These are phyloP conservation scores for Pterocles gutturalis DNA, from an alignment of 2,113 vertebrate genomes.

Conservation along the genomic window DNA sequence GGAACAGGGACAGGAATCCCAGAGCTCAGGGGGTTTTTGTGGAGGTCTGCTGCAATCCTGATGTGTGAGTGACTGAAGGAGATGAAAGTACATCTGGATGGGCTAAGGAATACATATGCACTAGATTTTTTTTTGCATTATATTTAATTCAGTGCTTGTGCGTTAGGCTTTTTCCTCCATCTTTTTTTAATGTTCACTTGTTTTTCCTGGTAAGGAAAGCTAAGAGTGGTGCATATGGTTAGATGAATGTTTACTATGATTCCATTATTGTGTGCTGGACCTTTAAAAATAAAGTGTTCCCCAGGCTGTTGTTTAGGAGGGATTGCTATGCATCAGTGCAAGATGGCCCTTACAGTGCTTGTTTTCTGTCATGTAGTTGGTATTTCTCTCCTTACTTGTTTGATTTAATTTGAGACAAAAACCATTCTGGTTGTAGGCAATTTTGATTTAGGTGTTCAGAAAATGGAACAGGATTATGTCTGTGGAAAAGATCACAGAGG, in stretches of 20 bases:
- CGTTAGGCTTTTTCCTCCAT: neutral
- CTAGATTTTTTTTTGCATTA: neutral
- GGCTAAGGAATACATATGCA: neutral
- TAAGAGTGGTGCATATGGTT: neutral
- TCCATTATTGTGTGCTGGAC: neutral
- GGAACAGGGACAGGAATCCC: neutral
- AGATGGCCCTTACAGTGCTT: neutral
- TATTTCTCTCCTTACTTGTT: constrained; percentile 15
- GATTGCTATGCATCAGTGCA: neutral
- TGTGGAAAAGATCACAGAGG: neutral
- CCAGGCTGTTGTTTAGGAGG: neutral
- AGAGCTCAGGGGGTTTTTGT: neutral
- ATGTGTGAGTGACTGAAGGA: neutral
- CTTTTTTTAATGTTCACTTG: neutral
- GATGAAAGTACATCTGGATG: neutral
- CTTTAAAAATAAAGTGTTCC: neutral
- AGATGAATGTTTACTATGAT: neutral
- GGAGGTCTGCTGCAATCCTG: neutral
- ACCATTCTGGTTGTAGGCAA: neutral
- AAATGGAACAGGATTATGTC: neutral
- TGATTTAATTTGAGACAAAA: constrained; percentile 34
- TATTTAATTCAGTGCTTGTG: neutral
- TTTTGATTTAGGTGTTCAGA: neutral
- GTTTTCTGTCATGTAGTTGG: neutral
- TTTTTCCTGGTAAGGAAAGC: neutral